phyloP scores from a whole-genome alignment of 2,888 invertebrate species.

The Steinernema scapterisci region DNA sequence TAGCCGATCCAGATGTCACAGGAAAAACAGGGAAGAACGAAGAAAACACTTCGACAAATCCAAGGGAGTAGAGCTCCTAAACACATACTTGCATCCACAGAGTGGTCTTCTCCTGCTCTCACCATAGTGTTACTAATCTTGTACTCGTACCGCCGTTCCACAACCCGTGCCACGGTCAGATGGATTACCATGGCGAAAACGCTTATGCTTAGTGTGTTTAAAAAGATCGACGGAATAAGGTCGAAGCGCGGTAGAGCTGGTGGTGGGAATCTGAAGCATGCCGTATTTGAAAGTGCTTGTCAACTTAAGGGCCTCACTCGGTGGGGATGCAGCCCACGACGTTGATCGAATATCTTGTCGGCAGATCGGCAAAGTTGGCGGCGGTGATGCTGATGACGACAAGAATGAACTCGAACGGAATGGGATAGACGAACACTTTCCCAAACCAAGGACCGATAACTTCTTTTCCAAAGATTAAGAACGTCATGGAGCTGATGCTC shows the following conservation, averaged over 20 bases:
- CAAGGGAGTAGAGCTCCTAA: conserved; percentile 63
- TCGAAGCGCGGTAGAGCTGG: conserved; percentile 63
- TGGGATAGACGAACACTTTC: conserved; percentile 63
- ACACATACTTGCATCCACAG: not conserved
- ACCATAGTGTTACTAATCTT: conserved; percentile 64
- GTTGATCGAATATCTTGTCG: conserved; percentile 55
- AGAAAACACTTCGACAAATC: conserved; percentile 64
- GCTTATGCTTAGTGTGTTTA: conserved; percentile 60
- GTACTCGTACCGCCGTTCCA: conserved; percentile 65
- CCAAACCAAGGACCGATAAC: conserved; percentile 63
- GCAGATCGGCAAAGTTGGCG: conserved; percentile 64
- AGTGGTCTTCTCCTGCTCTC: not conserved
- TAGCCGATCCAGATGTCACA: conserved; percentile 65
- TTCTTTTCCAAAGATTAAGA: conserved; percentile 55
- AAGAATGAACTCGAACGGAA: conserved; percentile 63
- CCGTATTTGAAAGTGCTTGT: too few relatives aligned
- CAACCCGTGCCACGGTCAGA: conserved; percentile 63
- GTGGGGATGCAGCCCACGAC: conserved; percentile 66
- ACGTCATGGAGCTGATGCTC: conserved; percentile 56
- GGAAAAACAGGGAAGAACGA: conserved; percentile 66
- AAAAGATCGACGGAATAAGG: conserved; percentile 58
- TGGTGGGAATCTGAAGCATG: conserved; percentile 62
- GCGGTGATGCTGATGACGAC: conserved; percentile 65
- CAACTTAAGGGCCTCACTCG: conserved; percentile 43
- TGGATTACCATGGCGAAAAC: conserved; percentile 64